These are phyloP conservation scores for Hydrozoanthus gracilis DNA, from an alignment of 92 coral and sea anemone species.

Conservation along the genomic window DNA sequence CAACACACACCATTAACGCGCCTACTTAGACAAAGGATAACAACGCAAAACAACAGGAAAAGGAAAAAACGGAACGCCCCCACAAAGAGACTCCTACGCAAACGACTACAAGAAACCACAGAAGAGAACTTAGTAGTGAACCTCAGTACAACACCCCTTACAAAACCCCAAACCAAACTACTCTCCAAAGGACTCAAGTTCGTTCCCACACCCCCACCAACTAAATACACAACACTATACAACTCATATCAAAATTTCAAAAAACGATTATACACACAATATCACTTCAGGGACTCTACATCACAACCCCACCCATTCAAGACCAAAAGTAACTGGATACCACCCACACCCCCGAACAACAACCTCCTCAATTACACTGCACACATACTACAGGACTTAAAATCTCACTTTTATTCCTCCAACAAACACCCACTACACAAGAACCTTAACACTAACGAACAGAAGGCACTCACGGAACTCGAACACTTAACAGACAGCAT, in stretches of 20 bases:
- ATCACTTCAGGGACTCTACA: too few species aligned
- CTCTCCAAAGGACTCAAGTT: not conserved
- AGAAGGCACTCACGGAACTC: too few species aligned
- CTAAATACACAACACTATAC: not conserved
- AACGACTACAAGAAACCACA: not conserved
- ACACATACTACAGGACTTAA: too few species aligned
- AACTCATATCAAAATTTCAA: not conserved
- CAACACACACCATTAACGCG: not conserved
- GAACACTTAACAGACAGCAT: too few species aligned
- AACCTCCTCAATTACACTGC: too few species aligned
- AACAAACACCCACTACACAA: too few species aligned
- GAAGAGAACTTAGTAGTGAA: not conserved
- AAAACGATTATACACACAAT: not conserved
- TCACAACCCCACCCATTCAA: too few species aligned
- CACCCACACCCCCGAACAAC: too few species aligned
- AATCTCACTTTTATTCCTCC: too few species aligned
- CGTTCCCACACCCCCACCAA: not conserved
- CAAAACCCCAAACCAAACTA: not conserved
- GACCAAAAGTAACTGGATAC: too few species aligned
- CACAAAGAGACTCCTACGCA: not conserved
- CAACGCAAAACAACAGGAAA: not conserved
- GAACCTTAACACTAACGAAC: too few species aligned
- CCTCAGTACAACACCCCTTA: not conserved
- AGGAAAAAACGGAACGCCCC: not conserved
- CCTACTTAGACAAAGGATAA: not conserved